These are phyloP conservation scores for Melanophora roralis DNA, from an alignment of 2,888 invertebrate species.

Conservation along the genomic window DNA sequence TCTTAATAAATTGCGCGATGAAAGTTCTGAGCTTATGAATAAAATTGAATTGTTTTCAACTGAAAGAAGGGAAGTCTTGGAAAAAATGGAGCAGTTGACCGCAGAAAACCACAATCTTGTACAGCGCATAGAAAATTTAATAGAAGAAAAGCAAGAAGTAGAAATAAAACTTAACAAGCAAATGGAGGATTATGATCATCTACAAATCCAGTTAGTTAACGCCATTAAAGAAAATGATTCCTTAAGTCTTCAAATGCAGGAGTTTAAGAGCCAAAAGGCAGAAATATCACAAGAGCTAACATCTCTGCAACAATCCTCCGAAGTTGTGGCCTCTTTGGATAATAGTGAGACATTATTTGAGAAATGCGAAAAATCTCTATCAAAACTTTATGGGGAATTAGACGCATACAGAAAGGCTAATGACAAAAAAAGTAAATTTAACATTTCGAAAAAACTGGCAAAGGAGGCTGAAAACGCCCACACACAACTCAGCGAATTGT, in stretches of 20 bases:
- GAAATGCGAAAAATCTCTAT: constrained; percentile 73
- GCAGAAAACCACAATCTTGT: constrained; percentile 80
- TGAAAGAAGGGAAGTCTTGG: constrained; percentile 84
- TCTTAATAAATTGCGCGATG: constrained; percentile 80
- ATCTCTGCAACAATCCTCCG: constrained; percentile 72
- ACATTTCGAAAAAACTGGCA: constrained; percentile 74
- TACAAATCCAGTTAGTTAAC: constrained; percentile 70
- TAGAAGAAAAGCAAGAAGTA: constrained; percentile 78
- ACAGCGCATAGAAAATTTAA: constrained; percentile 78
- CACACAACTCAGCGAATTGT: constrained; percentile 71
- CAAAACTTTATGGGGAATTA: constrained; percentile 73
- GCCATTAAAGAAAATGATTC: constrained; percentile 78
- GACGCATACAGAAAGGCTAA: constrained; percentile 75
- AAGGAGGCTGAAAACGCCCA: constrained; percentile 75
- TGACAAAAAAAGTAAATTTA: constrained; percentile 74
- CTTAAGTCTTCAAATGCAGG: constrained; percentile 68
- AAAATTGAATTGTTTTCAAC: constrained; percentile 84
- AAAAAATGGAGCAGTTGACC: constrained; percentile 82
- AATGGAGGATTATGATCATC: constrained; percentile 65
- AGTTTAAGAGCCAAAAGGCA: constrained; percentile 67
- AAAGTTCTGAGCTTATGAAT: constrained; percentile 82
- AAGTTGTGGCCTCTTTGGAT: constrained; percentile 71
- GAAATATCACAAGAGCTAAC: constrained; percentile 72
- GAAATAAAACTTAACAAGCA: constrained; percentile 69
- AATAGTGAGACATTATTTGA: constrained; percentile 69